Conservation (phyloP, 2,113 vertebrate species). For the Amblyopsis rosae region DNA sequence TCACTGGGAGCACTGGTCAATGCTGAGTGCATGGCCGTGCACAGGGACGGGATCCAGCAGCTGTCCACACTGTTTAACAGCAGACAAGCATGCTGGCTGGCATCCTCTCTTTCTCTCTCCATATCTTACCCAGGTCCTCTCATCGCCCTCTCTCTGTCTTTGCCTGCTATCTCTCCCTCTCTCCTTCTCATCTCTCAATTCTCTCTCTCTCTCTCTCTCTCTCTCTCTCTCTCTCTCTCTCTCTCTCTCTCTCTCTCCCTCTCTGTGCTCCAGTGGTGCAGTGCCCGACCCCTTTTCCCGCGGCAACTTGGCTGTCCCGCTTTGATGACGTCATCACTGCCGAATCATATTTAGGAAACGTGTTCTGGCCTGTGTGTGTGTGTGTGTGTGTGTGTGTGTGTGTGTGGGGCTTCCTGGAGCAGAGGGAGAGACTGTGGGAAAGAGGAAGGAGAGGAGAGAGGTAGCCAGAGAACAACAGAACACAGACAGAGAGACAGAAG, state of each 20-base stretch:
- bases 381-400: not conserved
- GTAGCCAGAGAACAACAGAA: not conserved
- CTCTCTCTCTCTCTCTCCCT: slow-evolving; percentile 4
- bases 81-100: slow-evolving; percentile 48
- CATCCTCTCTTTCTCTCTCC: slow-evolving; percentile 14
- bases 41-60: slow-evolving; percentile 24
- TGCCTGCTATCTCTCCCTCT: slow-evolving; percentile 7
- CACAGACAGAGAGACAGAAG: too few species aligned
- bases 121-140: slow-evolving; percentile 11
- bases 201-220: slow-evolving; percentile 16
- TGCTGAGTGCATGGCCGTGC: not conserved
- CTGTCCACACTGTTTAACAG: slow-evolving; percentile 56
- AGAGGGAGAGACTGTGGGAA: not conserved
- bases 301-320: not conserved
- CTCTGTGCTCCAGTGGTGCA: slow-evolving; percentile 34
- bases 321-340: slow-evolving; percentile 50
- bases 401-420: slow-evolving; percentile 17
- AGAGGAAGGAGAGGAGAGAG: not conserved
- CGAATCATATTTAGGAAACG: slow-evolving; percentile 12
- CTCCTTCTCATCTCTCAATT: not conserved
- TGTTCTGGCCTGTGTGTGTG: not conserved
- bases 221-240: slow-evolving; percentile 13
- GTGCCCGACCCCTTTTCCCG: slow-evolving; percentile 5
- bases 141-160: slow-evolving; percentile 1
- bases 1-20: not conserved